Conservation (phyloP, 1,140 invertebrate genomes). For the Zaprionus africanus region DNA sequence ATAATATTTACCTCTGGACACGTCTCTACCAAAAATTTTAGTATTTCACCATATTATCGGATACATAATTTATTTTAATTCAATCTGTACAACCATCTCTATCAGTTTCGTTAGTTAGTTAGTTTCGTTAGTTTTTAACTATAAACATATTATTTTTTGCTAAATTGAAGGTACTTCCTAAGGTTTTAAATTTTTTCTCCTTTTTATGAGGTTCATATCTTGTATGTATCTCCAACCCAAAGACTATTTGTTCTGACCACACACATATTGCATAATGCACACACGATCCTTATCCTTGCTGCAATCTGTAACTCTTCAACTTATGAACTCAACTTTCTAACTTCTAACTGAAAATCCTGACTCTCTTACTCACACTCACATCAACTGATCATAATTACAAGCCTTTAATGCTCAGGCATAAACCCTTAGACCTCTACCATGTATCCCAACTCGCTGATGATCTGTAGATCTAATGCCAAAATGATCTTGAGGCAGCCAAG, state of each 20-base stretch:
- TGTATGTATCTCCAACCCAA: background rate
- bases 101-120: too few relatives aligned
- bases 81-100: background rate
- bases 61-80: too few relatives aligned
- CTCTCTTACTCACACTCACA: conserved; percentile 58
- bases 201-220: too few relatives aligned
- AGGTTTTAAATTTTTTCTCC: too few relatives aligned
- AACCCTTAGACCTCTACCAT: background rate
- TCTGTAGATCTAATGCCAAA: background rate
- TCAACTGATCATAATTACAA: conserved; percentile 62
- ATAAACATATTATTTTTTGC: too few relatives aligned
- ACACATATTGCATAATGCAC: conserved; percentile 61
- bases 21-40: too few relatives aligned
- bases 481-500: conserved; percentile 51
- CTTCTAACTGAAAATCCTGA: conserved; percentile 28
- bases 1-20: too few relatives aligned
- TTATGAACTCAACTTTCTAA: conserved; percentile 44
- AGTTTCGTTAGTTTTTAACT: too few relatives aligned
- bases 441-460: conserved; percentile 10
- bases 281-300: background rate
- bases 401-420: conserved; percentile 51
- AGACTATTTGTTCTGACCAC: conserved; percentile 45
- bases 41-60: too few relatives aligned
- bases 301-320: conserved; percentile 7
- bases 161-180: too few relatives aligned